Percentiles rank a stretch among this genome's conserved stretches.
These are phyloP conservation scores for Buathra laborator DNA, from an alignment of 2,888 invertebrate genomes.

Conservation along the genomic window DNA sequence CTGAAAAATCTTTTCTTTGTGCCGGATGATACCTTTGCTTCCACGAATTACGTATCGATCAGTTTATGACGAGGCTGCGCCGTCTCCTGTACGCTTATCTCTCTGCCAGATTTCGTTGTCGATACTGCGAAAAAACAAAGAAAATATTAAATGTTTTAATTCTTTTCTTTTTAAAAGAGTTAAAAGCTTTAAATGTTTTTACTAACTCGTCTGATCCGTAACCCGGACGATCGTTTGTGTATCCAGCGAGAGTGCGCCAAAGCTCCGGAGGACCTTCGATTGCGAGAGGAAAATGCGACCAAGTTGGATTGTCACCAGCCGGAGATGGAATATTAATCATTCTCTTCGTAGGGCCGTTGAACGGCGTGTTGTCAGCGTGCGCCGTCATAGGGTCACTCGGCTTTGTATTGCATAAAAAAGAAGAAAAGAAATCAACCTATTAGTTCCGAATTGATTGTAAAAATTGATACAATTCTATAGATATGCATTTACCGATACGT, in stretches of 20 bases:
- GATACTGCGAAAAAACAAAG: slow-evolving; percentile 68
- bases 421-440: not conserved
- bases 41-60: slow-evolving; percentile 2
- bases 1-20: not conserved
- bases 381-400: slow-evolving; percentile 44
- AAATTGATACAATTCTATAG: not conserved
- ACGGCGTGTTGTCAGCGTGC: slow-evolving; percentile 35
- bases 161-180: not conserved
- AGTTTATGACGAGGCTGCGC: slow-evolving; percentile 32
- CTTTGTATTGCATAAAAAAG: slow-evolving; percentile 3
- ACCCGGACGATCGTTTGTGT: slow-evolving; percentile 74
- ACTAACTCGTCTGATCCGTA: slow-evolving; percentile 77
- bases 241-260: slow-evolving; percentile 81
- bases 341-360: slow-evolving; percentile 57
- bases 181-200: not conserved
- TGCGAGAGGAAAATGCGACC: slow-evolving; percentile 81
- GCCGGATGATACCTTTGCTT: slow-evolving; percentile 20
- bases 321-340: slow-evolving; percentile 65
- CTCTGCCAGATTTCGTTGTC: slow-evolving; percentile 80
- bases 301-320: slow-evolving; percentile 69
- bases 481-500: slow-evolving; percentile 66
- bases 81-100: slow-evolving; percentile 74
- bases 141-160: not conserved
- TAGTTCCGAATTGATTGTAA: too few species aligned
- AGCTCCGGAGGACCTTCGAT: slow-evolving; percentile 82